These are phyloP conservation scores for Myopa tessellatipennis DNA, from an alignment of 2,888 invertebrate genomes.

Conservation along the genomic window DNA sequence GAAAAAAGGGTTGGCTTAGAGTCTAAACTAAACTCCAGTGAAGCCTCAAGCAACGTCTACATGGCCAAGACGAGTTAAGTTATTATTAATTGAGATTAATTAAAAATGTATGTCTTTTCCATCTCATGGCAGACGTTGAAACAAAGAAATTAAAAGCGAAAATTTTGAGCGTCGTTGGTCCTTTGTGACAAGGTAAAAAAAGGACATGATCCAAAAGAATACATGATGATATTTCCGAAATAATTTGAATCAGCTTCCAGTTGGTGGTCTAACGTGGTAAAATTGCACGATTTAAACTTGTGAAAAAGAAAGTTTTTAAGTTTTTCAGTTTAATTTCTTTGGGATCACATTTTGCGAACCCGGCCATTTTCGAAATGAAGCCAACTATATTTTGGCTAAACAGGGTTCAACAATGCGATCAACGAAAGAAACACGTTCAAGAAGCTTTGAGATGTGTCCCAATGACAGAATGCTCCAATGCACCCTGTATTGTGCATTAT, in stretches of 20 bases:
- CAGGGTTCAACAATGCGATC: not conserved
- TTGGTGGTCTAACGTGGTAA: not conserved
- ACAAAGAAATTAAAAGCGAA: conserved; percentile 11
- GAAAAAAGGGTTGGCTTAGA: not conserved
- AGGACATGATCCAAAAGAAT: too few relatives aligned
- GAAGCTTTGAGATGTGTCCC: too few relatives aligned
- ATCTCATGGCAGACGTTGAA: conserved; percentile 18
- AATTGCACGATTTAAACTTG: conserved; percentile 7
- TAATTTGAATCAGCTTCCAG: conserved; percentile 5
- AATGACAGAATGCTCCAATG: not conserved
- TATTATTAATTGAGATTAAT: conserved; percentile 39
- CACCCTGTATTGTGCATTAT: not conserved
- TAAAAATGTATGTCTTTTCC: conserved; percentile 37
- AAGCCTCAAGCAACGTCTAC: conserved; percentile 27
- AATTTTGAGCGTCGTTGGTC: conserved; percentile 14
- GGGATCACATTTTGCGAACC: not conserved
- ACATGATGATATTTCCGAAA: not conserved
- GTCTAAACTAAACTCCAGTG: not conserved
- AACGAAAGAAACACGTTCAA: too few relatives aligned
- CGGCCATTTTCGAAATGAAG: conserved; percentile 11
- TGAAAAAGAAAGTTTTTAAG: not conserved
- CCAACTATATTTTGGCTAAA: not conserved
- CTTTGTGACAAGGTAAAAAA: conserved; percentile 5
- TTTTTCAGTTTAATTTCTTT: conserved; percentile 3
- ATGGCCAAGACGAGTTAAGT: conserved; percentile 21